A percentile compares a stretch with the other conserved stretches of the same genome.
phyloP scores from a whole-genome alignment of 2,113 vertebrate species.

The Notothenia rossii region DNA sequence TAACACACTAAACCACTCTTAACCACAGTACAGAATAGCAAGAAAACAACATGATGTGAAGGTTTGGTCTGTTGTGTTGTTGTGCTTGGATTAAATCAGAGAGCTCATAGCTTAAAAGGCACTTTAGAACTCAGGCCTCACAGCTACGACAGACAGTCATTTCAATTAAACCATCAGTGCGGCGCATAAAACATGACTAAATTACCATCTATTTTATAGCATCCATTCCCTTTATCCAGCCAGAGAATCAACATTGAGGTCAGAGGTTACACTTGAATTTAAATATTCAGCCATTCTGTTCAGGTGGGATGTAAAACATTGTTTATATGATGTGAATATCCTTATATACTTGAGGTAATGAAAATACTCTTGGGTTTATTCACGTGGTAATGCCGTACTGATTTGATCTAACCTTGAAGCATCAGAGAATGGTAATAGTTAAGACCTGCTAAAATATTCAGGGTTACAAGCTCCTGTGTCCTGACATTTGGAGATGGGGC shows the following conservation, averaged over 20 bases:
- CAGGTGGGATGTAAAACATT: conserved; percentile 1
- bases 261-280: conserved; percentile 39
- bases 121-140: conserved; percentile 65
- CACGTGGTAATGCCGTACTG: neutral
- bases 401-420: neutral
- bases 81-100: conserved; percentile 44
- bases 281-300: conserved; percentile 24
- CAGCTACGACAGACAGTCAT: conserved; percentile 52
- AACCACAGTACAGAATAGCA: conserved; percentile 40
- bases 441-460: neutral
- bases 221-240: conserved; percentile 29
- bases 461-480: neutral
- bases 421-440: neutral
- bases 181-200: conserved; percentile 10
- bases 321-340: neutral
- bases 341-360: conserved; percentile 15
- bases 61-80: conserved; percentile 32
- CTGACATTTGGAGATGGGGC: neutral
- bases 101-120: conserved; percentile 67
- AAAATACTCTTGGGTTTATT: conserved; percentile 5
- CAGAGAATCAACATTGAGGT: conserved; percentile 56
- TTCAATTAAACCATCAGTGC: conserved; percentile 11
- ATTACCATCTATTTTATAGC: conserved; percentile 10
- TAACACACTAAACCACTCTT: conserved; percentile 30
- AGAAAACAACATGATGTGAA: conserved; percentile 11